Evolutionary conservation across 2,113 vertebrate genomes (phyloP).

Genomic region (Rhinichthys klamathensis): DNA sequence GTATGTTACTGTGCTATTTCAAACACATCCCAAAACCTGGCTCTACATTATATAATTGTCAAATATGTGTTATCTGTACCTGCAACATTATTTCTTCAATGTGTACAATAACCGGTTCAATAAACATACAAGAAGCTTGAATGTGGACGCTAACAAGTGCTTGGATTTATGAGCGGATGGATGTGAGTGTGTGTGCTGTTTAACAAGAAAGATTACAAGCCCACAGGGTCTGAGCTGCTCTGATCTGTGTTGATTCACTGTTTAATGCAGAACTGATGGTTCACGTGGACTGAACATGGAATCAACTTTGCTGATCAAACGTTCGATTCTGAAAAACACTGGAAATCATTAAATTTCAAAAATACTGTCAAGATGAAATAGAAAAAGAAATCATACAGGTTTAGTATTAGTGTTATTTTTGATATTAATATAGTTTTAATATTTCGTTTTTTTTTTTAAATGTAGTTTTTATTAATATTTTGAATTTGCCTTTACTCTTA

Average conservation of each 20-base stretch:
- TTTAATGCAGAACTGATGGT: slow-evolving; percentile 25
- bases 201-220: slow-evolving; percentile 46
- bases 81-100: not conserved
- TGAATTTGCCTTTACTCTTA: too few relatives aligned
- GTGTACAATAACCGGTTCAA: not conserved
- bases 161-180: not conserved
- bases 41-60: not conserved
- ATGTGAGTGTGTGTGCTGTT: not conserved
- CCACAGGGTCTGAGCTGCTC: slow-evolving; percentile 28
- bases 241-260: slow-evolving; percentile 16
- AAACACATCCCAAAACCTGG: not conserved
- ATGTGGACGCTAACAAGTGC: slow-evolving; percentile 6
- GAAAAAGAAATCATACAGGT: not conserved
- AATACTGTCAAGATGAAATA: not conserved
- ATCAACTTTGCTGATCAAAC: not conserved
- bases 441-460: too few relatives aligned
- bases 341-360: not conserved
- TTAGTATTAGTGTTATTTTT: not conserved
- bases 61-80: not conserved
- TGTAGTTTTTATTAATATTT: too few relatives aligned
- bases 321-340: not conserved
- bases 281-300: slow-evolving; percentile 20
- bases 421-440: not conserved
- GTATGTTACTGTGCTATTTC: not conserved
- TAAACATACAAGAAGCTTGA: not conserved